These are phyloP conservation scores for Rhagoletis zephyria DNA, from an alignment of 1,140 invertebrate genomes.

Conservation along the genomic window DNA sequence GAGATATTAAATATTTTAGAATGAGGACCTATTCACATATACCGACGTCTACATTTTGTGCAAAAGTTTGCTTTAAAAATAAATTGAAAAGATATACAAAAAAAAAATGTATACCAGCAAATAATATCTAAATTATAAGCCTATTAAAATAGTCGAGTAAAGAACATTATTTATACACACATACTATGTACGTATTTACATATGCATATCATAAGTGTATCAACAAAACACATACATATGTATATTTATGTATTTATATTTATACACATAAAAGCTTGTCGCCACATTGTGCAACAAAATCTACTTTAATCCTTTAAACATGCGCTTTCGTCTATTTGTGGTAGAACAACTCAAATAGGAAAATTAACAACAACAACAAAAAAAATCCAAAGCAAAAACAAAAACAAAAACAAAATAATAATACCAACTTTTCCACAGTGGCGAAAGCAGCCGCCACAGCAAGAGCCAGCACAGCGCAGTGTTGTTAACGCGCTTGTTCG, in stretches of 20 bases:
- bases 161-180: too few species aligned
- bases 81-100: too few species aligned
- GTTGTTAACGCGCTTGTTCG: constrained; percentile 41
- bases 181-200: too few species aligned
- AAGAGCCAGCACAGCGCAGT: not conserved
- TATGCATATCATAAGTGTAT: too few species aligned
- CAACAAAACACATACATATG: too few species aligned
- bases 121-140: too few species aligned
- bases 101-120: too few species aligned
- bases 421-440: not conserved
- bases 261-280: constrained; percentile 21
- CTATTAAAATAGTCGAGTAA: too few species aligned
- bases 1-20: too few species aligned
- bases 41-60: too few species aligned
- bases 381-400: not conserved
- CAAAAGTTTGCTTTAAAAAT: too few species aligned
- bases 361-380: not conserved
- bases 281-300: constrained; percentile 1
- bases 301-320: constrained; percentile 31
- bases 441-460: not conserved
- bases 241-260: not conserved
- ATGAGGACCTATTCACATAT: too few species aligned
- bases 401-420: not conserved
- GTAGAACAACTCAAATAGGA: not conserved
- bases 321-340: not conserved